Percentiles rank a stretch among this genome's conserved stretches.
phyloP scores from a whole-genome alignment of 1,140 invertebrate species.

The Chlorops oryzae region DNA sequence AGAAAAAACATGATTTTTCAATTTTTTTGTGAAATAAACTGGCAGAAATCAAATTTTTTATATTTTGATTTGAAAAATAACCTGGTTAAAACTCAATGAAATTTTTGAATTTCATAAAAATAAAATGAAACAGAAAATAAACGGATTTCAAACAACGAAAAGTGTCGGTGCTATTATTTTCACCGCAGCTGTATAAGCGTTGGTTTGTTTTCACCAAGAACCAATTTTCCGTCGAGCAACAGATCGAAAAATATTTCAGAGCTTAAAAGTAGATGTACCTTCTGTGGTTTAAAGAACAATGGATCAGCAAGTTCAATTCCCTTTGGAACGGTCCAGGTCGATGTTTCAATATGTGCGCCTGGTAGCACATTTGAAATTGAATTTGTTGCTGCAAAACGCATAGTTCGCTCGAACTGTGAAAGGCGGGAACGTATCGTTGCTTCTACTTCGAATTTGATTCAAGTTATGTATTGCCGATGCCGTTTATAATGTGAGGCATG shows the following conservation, averaged over 20 bases:
- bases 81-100: too few species aligned
- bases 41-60: too few species aligned
- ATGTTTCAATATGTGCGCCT: background rate
- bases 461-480: conserved; percentile 1
- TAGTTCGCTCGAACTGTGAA: background rate
- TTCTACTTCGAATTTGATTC: background rate
- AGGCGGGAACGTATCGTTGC: background rate
- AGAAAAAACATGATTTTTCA: too few species aligned
- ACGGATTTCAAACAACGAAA: too few species aligned
- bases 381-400: conserved; percentile 1
- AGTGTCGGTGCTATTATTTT: background rate
- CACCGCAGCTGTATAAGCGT: too few species aligned
- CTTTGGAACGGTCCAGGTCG: background rate
- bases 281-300: background rate
- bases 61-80: too few species aligned
- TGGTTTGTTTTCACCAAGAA: too few species aligned
- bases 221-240: background rate
- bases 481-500: too few species aligned
- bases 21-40: too few species aligned
- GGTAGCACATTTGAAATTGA: background rate
- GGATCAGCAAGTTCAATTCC: background rate
- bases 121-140: too few species aligned
- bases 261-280: background rate
- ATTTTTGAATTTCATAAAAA: too few species aligned
- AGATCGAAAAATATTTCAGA: background rate